Percentiles rank a stretch among this genome's conserved stretches.
Conservation (phyloP, 2,888 invertebrate species). For the Drosophila mulleri region DNA sequence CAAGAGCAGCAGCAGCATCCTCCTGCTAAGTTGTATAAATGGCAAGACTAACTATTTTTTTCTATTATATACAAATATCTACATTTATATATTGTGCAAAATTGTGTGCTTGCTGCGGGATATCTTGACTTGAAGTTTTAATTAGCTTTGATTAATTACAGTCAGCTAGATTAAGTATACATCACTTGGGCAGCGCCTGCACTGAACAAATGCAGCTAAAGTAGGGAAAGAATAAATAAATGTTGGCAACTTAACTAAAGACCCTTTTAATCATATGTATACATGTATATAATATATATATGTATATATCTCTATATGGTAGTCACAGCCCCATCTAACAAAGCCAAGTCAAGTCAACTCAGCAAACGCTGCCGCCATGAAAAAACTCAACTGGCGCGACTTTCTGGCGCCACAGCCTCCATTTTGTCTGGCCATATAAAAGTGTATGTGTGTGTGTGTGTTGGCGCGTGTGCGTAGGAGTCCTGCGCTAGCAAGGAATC, state of each 20-base stretch:
- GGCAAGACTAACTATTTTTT: conserved; percentile 12
- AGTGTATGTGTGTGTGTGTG: conserved; percentile 30
- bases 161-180: conserved; percentile 49
- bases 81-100: conserved; percentile 26
- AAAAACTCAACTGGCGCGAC: conserved; percentile 85
- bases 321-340: background rate
- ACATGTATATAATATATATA: background rate
- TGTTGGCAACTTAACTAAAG: background rate
- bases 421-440: conserved; percentile 81
- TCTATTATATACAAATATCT: conserved; percentile 4
- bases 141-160: conserved; percentile 43
- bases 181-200: conserved; percentile 19
- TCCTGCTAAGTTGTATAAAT: conserved; percentile 52
- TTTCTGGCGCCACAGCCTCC: conserved; percentile 83
- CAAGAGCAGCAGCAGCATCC: background rate
- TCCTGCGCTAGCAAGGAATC: conserved; percentile 46
- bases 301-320: background rate
- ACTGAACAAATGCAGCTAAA: conserved; percentile 18
- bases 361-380: conserved; percentile 74
- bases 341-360: conserved; percentile 38
- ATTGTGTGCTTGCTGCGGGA: conserved; percentile 22
- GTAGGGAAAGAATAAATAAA: background rate
- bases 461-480: conserved; percentile 58
- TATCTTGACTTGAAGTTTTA: conserved; percentile 47
- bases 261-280: background rate